Conservation (phyloP, 2,888 invertebrate genomes). For the Dione vanillae region DNA sequence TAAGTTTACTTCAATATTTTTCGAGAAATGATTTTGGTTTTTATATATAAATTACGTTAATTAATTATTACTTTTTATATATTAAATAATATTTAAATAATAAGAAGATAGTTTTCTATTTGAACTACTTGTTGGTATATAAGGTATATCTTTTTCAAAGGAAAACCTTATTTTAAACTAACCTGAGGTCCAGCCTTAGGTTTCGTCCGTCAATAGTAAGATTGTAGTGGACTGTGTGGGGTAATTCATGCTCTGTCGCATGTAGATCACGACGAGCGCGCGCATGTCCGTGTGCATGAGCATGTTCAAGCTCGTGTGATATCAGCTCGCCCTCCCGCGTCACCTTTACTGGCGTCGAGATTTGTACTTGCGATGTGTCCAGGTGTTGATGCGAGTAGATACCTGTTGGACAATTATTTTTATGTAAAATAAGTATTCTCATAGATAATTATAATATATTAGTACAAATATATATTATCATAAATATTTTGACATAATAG, state of each 20-base stretch:
- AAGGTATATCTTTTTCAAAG: not conserved
- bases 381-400: constrained; percentile 79
- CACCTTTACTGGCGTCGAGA: constrained; percentile 86
- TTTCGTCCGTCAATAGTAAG: constrained; percentile 75
- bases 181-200: constrained; percentile 79
- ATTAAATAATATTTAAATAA: no score
- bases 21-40: not conserved
- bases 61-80: no score
- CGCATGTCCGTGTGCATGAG: constrained; percentile 78
- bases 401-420: constrained; percentile 58
- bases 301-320: constrained; percentile 82
- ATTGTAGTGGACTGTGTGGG: constrained; percentile 75
- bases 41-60: not conserved
- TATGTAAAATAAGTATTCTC: not conserved
- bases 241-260: constrained; percentile 62
- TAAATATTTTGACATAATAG: not conserved
- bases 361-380: constrained; percentile 81
- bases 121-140: not conserved
- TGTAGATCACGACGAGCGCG: constrained; percentile 79
- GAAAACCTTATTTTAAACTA: constrained; percentile 44
- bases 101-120: no score
- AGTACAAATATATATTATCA: no score
- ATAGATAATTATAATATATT: not conserved
- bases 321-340: constrained; percentile 82
- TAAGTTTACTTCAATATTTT: not conserved